Evolutionary conservation across 2,113 vertebrate genomes (phyloP).

Genomic region (Hypomesus transpacificus): DNA sequence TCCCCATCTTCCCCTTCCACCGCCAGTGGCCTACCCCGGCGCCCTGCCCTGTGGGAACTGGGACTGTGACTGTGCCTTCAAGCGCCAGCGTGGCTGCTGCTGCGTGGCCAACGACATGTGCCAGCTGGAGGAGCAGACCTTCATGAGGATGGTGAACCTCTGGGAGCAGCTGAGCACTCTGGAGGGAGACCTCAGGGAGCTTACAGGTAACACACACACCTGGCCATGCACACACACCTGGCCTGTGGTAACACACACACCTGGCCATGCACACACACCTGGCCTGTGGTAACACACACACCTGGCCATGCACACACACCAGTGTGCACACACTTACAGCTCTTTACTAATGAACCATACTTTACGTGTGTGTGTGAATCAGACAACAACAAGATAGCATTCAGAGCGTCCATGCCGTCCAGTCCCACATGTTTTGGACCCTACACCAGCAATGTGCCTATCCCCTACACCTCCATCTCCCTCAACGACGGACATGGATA

Average conservation of each 20-base stretch:
- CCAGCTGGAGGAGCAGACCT: slow-evolving; percentile 46
- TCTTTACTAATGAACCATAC: too few species aligned
- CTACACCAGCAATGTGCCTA: slow-evolving; percentile 62
- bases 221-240: background rate
- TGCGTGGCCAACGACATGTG: slow-evolving; percentile 53
- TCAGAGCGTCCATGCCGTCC: slow-evolving; percentile 49
- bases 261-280: background rate
- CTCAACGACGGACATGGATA: slow-evolving; percentile 63
- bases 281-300: background rate
- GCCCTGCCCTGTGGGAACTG: slow-evolving; percentile 49
- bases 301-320: too few species aligned
- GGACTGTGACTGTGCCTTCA: slow-evolving; percentile 67
- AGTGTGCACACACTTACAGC: too few species aligned
- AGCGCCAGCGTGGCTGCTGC: slow-evolving; percentile 62
- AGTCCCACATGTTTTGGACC: slow-evolving; percentile 61
- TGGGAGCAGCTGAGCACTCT: slow-evolving; percentile 35
- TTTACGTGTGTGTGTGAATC: background rate
- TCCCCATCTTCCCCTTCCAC: background rate
- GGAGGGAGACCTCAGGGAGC: slow-evolving; percentile 8
- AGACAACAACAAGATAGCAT: slow-evolving; percentile 58
- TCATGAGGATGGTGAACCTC: slow-evolving; percentile 26
- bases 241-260: background rate
- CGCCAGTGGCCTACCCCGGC: slow-evolving; percentile 33
- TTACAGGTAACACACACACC: slow-evolving; percentile 37
- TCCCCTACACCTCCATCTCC: slow-evolving; percentile 46